Base-by-base conservation (phyloP, 2,113 vertebrate genomes). In the Nyctereutes procyonoides region DNA sequence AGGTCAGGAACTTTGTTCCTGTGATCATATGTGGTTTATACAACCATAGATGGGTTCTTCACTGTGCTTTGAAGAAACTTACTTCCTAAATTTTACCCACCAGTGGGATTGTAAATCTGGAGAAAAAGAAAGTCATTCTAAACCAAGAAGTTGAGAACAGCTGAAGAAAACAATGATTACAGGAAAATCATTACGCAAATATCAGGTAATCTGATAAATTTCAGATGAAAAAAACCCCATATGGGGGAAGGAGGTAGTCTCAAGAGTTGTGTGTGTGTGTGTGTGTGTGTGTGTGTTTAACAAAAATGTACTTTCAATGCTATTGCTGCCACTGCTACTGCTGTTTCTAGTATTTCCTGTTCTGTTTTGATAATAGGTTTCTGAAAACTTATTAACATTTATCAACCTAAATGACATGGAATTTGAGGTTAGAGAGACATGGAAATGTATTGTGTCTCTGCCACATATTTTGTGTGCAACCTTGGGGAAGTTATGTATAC, bases 301-400 rank as follows among this genome's bases (percentile, higher is more conserved):
- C 51, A 79, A 93, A 94, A 93, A 63, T 69, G 80, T 92, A 82
- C 35, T 92, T 96, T 65, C 32, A 81, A 13, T 88, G 6, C 13
- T 87, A n/a, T 60, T 56, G 12, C 58, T 95, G 9, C 53, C 67
- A 24, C 6, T 76, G 15, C 19, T 51, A 10, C 16, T 76, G 22
- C 19, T 96, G 3, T 35, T 89, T 65, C 71, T 86, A 84, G 9
- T 16, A 67, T 76, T 90, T 81, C 43, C 24, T 85, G 19, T 84
- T 96, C 35, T 96, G 16, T 56, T 81, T 77, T 71, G 15, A 88
- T 80, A 96, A 63, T 51, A 85, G 17, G 38, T 38, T 38, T 96
- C 63, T 96, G 73, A 95, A 82, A 80, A 0, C 15, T 38, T 73
- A 74, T 48, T 79, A 62, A 60, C 24, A 58, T 35, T 96, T 96